A percentile compares a stretch with the other conserved stretches of the same genome.
These are phyloP conservation scores for Urocitellus parryii DNA, from an alignment of 2,113 vertebrate genomes.

Conservation along the genomic window DNA sequence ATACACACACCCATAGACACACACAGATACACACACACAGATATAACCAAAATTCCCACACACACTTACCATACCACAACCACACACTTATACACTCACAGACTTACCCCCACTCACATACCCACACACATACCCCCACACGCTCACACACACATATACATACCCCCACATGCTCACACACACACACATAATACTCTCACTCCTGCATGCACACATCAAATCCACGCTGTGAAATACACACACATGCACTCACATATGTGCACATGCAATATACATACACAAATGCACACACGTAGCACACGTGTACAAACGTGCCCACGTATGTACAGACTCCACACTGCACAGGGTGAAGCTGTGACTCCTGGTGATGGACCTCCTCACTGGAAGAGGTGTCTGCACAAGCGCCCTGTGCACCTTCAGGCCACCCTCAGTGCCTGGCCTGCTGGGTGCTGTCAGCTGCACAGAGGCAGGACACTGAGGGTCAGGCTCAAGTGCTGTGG, in stretches of 20 bases:
- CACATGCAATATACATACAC: background rate
- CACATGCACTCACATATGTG: no score
- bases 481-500: no score
- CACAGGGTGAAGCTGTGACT: background rate
- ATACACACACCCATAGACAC: no score
- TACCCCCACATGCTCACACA: background rate
- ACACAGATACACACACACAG: background rate
- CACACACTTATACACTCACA: background rate
- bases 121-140: background rate
- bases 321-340: background rate
- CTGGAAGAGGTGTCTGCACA: no score
- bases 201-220: background rate
- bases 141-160: background rate
- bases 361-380: background rate
- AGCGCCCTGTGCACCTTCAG: background rate
- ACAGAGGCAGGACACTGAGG: background rate
- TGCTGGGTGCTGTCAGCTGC: no score
- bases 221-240: background rate
- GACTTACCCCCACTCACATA: background rate
- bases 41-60: no score
- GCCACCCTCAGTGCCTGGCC: background rate
- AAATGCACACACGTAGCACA: background rate
- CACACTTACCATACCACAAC: background rate
- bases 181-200: background rate
- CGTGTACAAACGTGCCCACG: fast-evolving